Evolutionary conservation across 2,797 vertebrate genomes (phyloP).

Genomic region (Erethizon dorsatum): DNA sequence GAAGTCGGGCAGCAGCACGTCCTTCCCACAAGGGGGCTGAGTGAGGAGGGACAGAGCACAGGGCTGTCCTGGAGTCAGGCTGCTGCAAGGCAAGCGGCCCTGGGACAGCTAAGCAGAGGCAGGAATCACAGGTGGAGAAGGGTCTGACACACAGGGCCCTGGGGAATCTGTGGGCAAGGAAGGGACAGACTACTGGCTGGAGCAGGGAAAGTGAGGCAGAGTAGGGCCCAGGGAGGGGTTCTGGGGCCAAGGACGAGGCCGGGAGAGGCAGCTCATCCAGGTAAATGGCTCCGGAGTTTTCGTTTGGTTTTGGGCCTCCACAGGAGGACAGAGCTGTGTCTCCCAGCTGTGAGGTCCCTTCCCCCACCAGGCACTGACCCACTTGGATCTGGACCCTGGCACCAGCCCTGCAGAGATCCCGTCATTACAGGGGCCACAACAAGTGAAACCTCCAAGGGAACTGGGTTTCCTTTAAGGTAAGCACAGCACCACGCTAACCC

Average conservation of each 20-base stretch:
- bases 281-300: background rate
- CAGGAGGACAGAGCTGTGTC: background rate
- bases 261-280: background rate
- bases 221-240: background rate
- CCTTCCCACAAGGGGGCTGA: no score
- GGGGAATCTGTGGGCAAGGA: accelerated
- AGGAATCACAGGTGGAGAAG: background rate
- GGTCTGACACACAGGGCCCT: background rate
- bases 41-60: accelerated
- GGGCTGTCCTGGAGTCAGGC: background rate
- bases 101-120: background rate
- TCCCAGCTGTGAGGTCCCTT: background rate
- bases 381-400: accelerated
- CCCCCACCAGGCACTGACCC: background rate
- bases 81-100: background rate
- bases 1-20: background rate
- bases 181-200: background rate
- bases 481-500: background rate
- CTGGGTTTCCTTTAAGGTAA: background rate
- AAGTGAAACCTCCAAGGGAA: background rate
- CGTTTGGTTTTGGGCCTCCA: background rate
- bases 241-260: no score
- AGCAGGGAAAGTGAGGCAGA: background rate
- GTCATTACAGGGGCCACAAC: background rate
- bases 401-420: background rate